Conservation (phyloP, 2,113 vertebrate genomes). For the Lophochroa leadbeateri region DNA sequence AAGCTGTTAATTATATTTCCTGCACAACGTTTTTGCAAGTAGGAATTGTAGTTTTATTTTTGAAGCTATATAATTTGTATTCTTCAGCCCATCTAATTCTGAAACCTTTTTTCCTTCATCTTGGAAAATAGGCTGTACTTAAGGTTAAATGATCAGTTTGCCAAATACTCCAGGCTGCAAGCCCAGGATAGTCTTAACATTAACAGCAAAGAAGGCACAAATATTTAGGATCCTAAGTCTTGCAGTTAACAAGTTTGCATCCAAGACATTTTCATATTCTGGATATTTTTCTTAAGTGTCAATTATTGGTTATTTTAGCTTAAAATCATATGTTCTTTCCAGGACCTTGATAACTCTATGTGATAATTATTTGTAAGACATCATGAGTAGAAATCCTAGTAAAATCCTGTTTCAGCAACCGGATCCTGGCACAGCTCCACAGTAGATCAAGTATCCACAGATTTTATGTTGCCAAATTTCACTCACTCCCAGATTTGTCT, state of each 20-base stretch:
- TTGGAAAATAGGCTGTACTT: neutral
- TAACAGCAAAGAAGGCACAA: neutral
- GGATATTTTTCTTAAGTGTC: neutral
- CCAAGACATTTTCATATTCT: neutral
- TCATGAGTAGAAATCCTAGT: neutral
- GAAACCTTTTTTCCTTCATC: neutral
- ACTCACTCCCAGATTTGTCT: neutral
- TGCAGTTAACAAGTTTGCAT: conserved; percentile 11
- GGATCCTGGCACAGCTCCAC: neutral
- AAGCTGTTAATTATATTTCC: conserved; percentile 31
- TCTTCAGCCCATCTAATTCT: neutral
- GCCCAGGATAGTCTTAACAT: neutral
- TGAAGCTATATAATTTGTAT: neutral
- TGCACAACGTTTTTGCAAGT: neutral
- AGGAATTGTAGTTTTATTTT: neutral
- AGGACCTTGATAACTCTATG: conserved; percentile 26
- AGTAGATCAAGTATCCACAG: neutral
- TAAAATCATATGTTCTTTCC: conserved; percentile 42
- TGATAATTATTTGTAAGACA: conserved; percentile 45
- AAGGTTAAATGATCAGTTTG: conserved; percentile 14
- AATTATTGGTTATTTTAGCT: conserved; percentile 47
- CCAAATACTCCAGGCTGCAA: neutral
- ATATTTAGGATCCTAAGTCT: conserved; percentile 32
- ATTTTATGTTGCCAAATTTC: neutral
- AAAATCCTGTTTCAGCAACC: neutral